Conservation (phyloP, 2,888 invertebrate genomes). For the Teleiodes luculella region DNA sequence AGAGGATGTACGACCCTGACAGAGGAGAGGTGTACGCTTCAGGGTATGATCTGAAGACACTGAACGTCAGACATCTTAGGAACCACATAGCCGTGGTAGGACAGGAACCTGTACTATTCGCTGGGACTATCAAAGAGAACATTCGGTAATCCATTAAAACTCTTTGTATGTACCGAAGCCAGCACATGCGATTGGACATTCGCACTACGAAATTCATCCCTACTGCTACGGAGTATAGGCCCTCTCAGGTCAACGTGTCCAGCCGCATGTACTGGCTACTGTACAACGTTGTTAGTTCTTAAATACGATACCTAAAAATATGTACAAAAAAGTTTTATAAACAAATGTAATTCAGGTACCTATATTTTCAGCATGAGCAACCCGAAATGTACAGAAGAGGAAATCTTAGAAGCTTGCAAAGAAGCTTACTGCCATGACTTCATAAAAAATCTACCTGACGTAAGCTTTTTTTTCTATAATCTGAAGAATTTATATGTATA, state of each 20-base stretch:
- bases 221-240: too few species aligned
- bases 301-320: too few species aligned
- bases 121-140: constrained; percentile 87
- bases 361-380: constrained; percentile 81
- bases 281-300: too few species aligned
- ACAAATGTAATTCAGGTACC: too few species aligned
- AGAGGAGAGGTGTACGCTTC: constrained; percentile 78
- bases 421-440: constrained; percentile 88
- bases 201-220: too few species aligned
- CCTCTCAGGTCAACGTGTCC: too few species aligned
- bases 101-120: constrained; percentile 92
- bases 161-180: too few species aligned
- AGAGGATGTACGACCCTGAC: constrained; percentile 85
- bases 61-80: constrained; percentile 87
- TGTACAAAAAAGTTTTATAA: too few species aligned
- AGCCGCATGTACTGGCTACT: too few species aligned
- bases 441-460: constrained; percentile 84
- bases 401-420: constrained; percentile 83
- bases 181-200: too few species aligned
- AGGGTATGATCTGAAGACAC: constrained; percentile 79
- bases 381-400: constrained; percentile 80
- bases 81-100: constrained; percentile 90
- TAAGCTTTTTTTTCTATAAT: constrained; percentile 46
- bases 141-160: too few species aligned
- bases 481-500: too few species aligned